Percentiles rank a stretch among this genome's conserved stretches.
phyloP scores from a whole-genome alignment of 2,888 invertebrate genomes.

The Blastobasis lacticolella region DNA sequence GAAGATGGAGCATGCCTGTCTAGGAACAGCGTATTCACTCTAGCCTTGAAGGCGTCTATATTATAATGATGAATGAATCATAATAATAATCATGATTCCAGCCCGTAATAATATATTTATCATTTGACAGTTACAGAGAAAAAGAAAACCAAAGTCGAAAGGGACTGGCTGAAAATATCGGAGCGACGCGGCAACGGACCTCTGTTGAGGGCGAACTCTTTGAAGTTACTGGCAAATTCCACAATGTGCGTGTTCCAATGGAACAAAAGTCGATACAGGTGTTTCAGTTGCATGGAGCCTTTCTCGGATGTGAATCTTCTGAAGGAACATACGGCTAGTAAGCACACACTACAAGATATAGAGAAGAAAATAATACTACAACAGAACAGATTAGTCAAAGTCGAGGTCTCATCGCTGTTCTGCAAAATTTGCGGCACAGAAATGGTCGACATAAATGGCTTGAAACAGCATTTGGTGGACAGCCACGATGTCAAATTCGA shows the following conservation, averaged over 20 bases:
- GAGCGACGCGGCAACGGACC: conserved; percentile 43
- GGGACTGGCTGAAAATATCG: conserved; percentile 31
- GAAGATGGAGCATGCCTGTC: too few species aligned
- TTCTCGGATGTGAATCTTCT: conserved; percentile 41
- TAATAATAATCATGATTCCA: background rate
- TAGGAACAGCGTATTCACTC: too few species aligned
- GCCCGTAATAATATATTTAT: background rate
- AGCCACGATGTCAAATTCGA: conserved; percentile 33
- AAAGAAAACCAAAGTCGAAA: conserved; percentile 2
- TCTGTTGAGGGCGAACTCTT: conserved; percentile 42
- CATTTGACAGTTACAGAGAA: background rate
- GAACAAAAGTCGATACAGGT: conserved; percentile 53
- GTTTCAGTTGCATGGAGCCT: conserved; percentile 55
- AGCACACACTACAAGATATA: conserved; percentile 38
- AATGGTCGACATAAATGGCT: conserved; percentile 22
- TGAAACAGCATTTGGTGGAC: conserved; percentile 34
- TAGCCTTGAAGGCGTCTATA: too few species aligned
- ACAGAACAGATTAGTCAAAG: conserved; percentile 52
- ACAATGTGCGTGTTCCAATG: conserved; percentile 56
- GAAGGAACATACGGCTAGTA: conserved; percentile 31
- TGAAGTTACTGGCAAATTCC: conserved; percentile 68
- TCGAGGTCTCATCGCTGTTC: conserved; percentile 41
- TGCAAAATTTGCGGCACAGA: conserved; percentile 41
- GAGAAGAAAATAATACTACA: conserved; percentile 50
- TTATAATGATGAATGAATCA: background rate